Evolutionary conservation across 2,888 invertebrate genomes (phyloP), one percentile per base, ranked within the genome.

Genomic region (Amblyjoppa proteus): DNA sequence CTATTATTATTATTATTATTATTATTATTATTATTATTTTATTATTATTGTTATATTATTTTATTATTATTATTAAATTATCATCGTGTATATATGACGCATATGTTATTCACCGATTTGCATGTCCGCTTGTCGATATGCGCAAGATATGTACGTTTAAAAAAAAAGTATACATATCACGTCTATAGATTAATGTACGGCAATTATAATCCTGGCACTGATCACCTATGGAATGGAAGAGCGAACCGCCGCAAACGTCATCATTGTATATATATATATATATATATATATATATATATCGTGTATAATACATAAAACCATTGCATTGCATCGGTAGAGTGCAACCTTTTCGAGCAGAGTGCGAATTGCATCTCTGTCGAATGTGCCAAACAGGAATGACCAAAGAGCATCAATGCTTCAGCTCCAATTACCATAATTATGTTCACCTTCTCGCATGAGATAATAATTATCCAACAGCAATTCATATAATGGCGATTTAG

Each of bases 121-220:
- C 75, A 81, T 81, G 75, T 53, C 70, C 58, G 81, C 81, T 81
- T 81, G 75, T 81, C 75, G 75, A 70, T 74, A 70, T 58, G 49
- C 61, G 58, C 49, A 45, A 45, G 20, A 68, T 49, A 51, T 74
- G 53, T 69, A 70, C 38, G 28, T 49, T 13, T 20, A 20, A 34
- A 56, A 56, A 58, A 75, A 76, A 68, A 74, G 11, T 56, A 3
- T 49, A 81, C 34, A 81, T 56, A 58, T 58, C 45, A 74, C 34
- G 25, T 66, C 41, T 20, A n/a, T 58, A 58, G 38, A 25, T n/a
- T 49, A 75, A 34, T 64, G 49, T 66, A 76, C 51, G 16, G 66
- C 66, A 76, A 28, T 25, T 51, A 53, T 38, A 75, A 58, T 49
- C 81, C 69, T 51, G 38, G 69, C 69, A 81, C 75, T 61, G 51